These are phyloP conservation scores for Xestoiulus laeticollis DNA, from an alignment of 2,888 invertebrate species.

Conservation along the genomic window DNA sequence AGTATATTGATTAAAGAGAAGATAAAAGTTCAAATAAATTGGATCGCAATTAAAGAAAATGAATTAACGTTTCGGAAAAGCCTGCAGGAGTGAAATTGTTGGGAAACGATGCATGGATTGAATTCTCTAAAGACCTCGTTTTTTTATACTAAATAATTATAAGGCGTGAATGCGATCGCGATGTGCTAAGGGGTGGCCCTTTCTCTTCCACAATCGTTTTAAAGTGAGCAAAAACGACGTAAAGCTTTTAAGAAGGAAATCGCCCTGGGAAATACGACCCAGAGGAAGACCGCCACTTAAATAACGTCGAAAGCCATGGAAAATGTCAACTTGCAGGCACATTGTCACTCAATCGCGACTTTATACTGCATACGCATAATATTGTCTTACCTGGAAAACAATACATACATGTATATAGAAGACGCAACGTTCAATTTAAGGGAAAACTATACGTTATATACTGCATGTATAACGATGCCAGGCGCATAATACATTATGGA, in stretches of 20 bases:
- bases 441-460: too few species aligned
- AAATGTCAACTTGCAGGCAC: too few species aligned
- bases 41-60: background rate
- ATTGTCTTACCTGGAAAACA: too few species aligned
- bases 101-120: too few species aligned
- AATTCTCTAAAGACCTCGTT: background rate
- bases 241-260: slow-evolving; percentile 1
- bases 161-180: background rate
- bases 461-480: too few species aligned
- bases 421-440: too few species aligned
- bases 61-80: background rate
- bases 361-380: too few species aligned
- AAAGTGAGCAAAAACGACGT: slow-evolving; percentile 12
- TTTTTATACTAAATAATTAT: background rate
- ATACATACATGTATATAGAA: too few species aligned
- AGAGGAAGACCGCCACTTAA: background rate
- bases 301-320: background rate
- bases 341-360: too few species aligned
- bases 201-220: background rate
- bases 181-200: background rate
- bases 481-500: too few species aligned
- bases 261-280: slow-evolving; percentile 12
- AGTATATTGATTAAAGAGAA: background rate
- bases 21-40: slow-evolving; percentile 10
- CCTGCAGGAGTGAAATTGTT: background rate